These are phyloP conservation scores for Phortica okadai DNA, from an alignment of 2,888 invertebrate species.

Conservation along the genomic window DNA sequence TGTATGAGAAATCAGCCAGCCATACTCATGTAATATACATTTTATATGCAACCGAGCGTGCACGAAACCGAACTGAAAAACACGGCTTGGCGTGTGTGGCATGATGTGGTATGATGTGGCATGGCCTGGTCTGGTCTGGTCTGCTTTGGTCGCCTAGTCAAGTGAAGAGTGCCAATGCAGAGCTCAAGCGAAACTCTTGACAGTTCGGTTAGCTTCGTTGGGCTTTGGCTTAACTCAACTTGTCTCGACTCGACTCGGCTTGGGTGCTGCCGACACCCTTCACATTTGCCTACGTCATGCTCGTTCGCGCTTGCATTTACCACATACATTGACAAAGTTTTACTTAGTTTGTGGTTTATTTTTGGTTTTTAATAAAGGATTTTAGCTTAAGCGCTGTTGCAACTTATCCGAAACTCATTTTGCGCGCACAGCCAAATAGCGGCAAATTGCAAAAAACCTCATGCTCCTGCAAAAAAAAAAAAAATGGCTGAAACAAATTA, in stretches of 20 bases:
- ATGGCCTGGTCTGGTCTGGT: not conserved
- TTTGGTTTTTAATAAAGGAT: not conserved
- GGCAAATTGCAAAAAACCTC: slow-evolving; percentile 16
- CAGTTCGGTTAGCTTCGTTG: not conserved
- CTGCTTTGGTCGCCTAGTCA: not conserved
- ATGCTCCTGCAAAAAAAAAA: not conserved
- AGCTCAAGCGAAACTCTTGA: slow-evolving; percentile 1
- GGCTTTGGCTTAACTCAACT: not conserved
- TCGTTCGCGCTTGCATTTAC: not conserved
- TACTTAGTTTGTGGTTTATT: slow-evolving; percentile 5
- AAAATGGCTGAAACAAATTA: not conserved
- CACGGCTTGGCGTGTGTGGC: not conserved
- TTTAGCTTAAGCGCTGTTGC: slow-evolving; percentile 7
- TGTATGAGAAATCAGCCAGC: slow-evolving; percentile 22
- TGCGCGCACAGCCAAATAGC: not conserved
- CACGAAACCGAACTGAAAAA: not conserved
- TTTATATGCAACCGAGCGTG: slow-evolving; percentile 15
- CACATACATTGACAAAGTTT: slow-evolving; percentile 42
- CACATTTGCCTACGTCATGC: slow-evolving; percentile 11
- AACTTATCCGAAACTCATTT: slow-evolving; percentile 25
- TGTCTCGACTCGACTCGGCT: not conserved
- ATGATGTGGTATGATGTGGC: not conserved
- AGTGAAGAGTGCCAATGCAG: not conserved
- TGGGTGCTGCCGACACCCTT: not conserved
- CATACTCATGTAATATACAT: slow-evolving; percentile 26